Evolutionary conservation across 2,113 vertebrate genomes (phyloP), one percentile per base, ranked within the genome.

Genomic region (Loxodonta africana): DNA sequence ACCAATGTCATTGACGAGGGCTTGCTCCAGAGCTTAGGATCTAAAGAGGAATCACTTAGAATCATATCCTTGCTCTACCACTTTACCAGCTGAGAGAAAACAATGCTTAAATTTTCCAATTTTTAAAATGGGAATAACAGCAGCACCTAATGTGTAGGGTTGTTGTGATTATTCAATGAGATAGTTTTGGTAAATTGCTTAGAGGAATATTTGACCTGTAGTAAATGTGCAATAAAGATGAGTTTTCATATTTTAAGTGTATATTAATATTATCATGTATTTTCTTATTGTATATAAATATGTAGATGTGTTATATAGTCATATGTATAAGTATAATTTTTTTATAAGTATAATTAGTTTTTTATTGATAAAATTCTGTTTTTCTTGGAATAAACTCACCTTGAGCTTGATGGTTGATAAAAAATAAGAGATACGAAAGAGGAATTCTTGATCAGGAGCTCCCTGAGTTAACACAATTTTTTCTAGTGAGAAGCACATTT

Each of bases 181-280:
- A 15, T 57, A 17, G n/a, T 78, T 89, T 91, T 67, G 6, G 69
- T 86, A 84, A 91, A 84, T 89, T 83, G 15, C 41, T 91, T 71
- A 69, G 1, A 88, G 46, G 2, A 60, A 2, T 76, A 57, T 71
- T 57, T 71, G 33, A 71, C 12, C 9, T 18, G 48, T 37, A 62
- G 5, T 71, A 83, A 84, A 93, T 88, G 17, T 28, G 83, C 71
- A 44, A 3, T 83, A 21, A 84, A 83, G 1, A 18, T 82, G 83
- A 84, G 18, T 67, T 73, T 86, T 86, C 30, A 88, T 46, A 85
- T 62, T 83, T 90, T 90, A 76, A 86, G 14, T 2, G 41, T 73
- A 37, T 41, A 26, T 30, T 48, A 88, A 28, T 77, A 53, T 14
- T 65, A n/a, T 33, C 17, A 33, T 73, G 5, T 37, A n/a, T 62